Percentiles rank a stretch among this genome's conserved stretches.
phyloP scores from a whole-genome alignment of 2,888 invertebrate genomes.

The Zaprionus bogoriensis region DNA sequence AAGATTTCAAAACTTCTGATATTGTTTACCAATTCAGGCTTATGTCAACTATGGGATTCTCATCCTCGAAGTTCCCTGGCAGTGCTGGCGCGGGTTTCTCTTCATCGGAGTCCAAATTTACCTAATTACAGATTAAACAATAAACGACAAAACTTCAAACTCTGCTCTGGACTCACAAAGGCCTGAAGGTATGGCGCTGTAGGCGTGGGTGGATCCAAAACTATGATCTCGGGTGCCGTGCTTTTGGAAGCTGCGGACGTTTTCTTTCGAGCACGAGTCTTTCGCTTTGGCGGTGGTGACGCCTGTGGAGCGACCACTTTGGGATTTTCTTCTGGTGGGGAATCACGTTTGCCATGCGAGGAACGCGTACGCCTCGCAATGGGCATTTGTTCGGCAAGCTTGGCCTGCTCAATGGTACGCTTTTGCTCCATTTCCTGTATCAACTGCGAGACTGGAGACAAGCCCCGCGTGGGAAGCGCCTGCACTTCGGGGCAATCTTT shows the following conservation, averaged over 20 bases:
- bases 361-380: slow-evolving; percentile 55
- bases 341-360: slow-evolving; percentile 18
- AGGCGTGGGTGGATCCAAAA: slow-evolving; percentile 60
- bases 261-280: neutral
- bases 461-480: neutral
- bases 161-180: slow-evolving; percentile 48
- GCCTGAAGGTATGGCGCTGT: slow-evolving; percentile 68
- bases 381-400: slow-evolving; percentile 6
- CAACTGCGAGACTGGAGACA: slow-evolving; percentile 55
- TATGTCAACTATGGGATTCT: slow-evolving; percentile 74
- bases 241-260: neutral
- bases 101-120: slow-evolving; percentile 67
- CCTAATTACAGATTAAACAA: slow-evolving; percentile 26
- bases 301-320: neutral
- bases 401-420: neutral
- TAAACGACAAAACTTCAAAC: neutral
- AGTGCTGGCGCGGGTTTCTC: slow-evolving; percentile 12
- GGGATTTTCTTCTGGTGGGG: neutral
- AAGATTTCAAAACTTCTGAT: too few species aligned
- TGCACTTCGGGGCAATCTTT: neutral
- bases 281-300: slow-evolving; percentile 3
- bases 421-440: slow-evolving; percentile 47
- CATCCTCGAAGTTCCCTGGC: slow-evolving; percentile 48
- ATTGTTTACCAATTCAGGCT: slow-evolving; percentile 63
- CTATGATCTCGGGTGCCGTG: slow-evolving; percentile 49